phyloP scores from a whole-genome alignment of 1,140 invertebrate species.

The Trigoniulus corallinus region DNA sequence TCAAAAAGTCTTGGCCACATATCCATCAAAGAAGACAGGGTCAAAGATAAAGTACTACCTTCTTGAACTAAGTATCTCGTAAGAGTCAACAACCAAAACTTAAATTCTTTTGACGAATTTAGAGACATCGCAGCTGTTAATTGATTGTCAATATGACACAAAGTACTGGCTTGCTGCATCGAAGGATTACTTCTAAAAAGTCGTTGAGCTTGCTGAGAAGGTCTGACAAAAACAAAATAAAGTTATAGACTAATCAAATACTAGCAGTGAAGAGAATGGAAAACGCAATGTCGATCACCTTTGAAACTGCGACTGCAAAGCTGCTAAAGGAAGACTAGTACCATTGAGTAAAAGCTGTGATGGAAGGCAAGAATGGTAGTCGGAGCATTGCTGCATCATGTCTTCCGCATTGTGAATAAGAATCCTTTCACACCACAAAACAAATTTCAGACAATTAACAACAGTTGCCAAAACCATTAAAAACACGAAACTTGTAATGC shows the following conservation, averaged over 20 bases:
- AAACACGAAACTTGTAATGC: not conserved
- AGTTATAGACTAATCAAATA: no score
- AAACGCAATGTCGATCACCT: conserved; percentile 1
- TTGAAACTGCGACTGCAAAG: conserved; percentile 20
- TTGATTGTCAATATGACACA: conserved; percentile 61
- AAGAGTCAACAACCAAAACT: conserved; percentile 56
- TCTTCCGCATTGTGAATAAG: conserved; percentile 22
- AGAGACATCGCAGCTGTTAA: conserved; percentile 47
- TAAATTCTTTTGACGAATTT: conserved; percentile 50
- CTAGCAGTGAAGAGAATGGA: not conserved
- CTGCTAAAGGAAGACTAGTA: conserved; percentile 19
- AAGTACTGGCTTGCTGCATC: conserved; percentile 27
- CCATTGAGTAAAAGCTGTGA: conserved; percentile 12
- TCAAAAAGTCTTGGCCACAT: not conserved
- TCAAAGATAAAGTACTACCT: conserved; percentile 31
- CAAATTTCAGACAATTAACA: not conserved
- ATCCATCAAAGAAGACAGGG: not conserved
- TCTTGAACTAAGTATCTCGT: conserved; percentile 56
- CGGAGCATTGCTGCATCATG: conserved; percentile 23
- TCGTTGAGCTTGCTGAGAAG: conserved; percentile 1
- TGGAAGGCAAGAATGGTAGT: conserved; percentile 22
- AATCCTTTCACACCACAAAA: conserved; percentile 19
- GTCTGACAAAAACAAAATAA: no score
- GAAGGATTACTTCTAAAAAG: conserved; percentile 16
- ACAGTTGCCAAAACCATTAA: not conserved